Evolutionary conservation across 2,888 invertebrate genomes (phyloP), one percentile per base, ranked within the genome.

Genomic region (Cylloceria caligata): DNA sequence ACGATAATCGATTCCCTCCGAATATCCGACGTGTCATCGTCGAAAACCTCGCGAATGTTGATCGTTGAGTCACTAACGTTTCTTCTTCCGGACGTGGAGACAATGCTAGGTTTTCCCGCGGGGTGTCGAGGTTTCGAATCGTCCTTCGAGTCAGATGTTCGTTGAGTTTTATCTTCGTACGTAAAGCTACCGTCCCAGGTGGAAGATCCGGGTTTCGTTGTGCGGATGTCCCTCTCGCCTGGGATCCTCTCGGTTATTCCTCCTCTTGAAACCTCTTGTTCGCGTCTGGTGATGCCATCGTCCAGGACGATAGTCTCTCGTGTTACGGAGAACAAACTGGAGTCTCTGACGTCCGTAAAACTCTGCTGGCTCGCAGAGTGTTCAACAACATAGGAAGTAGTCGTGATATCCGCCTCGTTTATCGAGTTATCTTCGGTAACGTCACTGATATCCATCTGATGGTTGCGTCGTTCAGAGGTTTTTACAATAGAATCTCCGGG

Each of bases 181-280:
- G 88, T 86, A 19, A 91, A 91, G 0, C 89, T 89, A 13, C 90
- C 91, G 19, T 92, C 89, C 91, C 92, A 92, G 0, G 88, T 85
- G 0, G 91, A 91, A 16, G 89, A 87, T 1, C 90, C 90, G 0
- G 87, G 87, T 64, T 90, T 91, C 1, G 81, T 80, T 3, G 84
- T 57, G n/a, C 87, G 86, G 0, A 83, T 60, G 34, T 89, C 87
- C 21, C 83, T 87, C 1, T 88, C 87, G 6, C 57, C 83, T 1
- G 83, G 67, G 0, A 69, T 67, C 65, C 85, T 89, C 7, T 87
- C 88, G 0, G 88, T 88, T 83, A 85, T 89, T 39, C 6, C 81
- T 64, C 73, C 52, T 85, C 86, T 45, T 80, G 78, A 36, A 64
- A 49, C 3, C 4, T 77, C 73, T 11, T 39, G 69, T 60, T 80